Base-by-base conservation (phyloP, 2,113 vertebrate genomes). In the Scomber colias region DNA sequence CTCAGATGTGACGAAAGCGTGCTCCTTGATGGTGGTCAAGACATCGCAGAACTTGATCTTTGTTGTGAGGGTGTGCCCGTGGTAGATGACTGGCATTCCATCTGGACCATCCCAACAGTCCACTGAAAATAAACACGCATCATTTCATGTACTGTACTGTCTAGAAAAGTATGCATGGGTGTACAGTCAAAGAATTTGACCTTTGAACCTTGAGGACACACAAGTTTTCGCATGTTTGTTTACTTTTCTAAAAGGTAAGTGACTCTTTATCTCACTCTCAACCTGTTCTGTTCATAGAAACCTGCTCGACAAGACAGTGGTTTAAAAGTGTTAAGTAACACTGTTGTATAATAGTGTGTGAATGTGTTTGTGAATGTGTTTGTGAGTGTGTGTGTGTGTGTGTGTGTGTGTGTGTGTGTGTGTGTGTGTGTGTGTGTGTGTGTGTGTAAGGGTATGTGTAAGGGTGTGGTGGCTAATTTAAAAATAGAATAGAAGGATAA, bases 71-170 rank as follows among this genome's bases (percentile, higher is more conserved):
- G 98, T 99, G 92, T 99, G 98, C 15, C 98, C 98, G 0, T 99
- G 98, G 93, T 99, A 99, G 88, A 99, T 99, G 79, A 99, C 98
- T 0, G 98, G 98, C 97, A 98, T 99, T 77, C 96, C 97, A 17
- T 99, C 98, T 0, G 98, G 98, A 71, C 98, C 98, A 0, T 99
- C 98, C 98, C 98, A 99, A 94, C 98, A 99, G 91, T 99, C 98
- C 97, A 99, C 98, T 99, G 91, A 21, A 95, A 94, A 65, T 12
- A 71, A 73, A 88, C 59, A 80, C 21, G 83, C 0, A 12, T 65
- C 4, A 68, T 46, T 71, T 59, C 3, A 13, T 19, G 10, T 14
- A 12, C 1, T 14, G 64, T 11, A 51, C 16, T 46, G 45, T 15
- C 49, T 21, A 60, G 17, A 59, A 46, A 30, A n/a, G 30, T 15